Conservation (phyloP, 2,888 invertebrate genomes). For the Clunio marinus region DNA sequence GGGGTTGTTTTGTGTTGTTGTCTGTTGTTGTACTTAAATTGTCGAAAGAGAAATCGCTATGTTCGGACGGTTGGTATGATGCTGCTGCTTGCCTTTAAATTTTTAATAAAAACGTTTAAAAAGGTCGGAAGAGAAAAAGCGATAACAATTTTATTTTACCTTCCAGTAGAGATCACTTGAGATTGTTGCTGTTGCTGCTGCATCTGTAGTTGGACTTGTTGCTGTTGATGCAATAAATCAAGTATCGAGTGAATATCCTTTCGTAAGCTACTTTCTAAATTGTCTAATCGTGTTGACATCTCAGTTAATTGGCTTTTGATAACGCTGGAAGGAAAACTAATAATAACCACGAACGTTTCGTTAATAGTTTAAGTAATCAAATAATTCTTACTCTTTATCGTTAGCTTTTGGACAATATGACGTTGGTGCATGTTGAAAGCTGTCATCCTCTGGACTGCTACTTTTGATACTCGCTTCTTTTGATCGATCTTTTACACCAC, state of each 20-base stretch:
- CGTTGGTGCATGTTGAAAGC: conserved; percentile 34
- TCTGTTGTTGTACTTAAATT: conserved; percentile 41
- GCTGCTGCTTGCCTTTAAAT: too few species aligned
- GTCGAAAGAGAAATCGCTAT: conserved; percentile 46
- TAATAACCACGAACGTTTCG: not conserved
- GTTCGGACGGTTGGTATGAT: conserved; percentile 46
- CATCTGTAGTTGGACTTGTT: conserved; percentile 44
- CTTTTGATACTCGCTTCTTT: conserved; percentile 19
- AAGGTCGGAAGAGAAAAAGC: not conserved
- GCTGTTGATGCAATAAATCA: conserved; percentile 45
- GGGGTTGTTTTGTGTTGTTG: conserved; percentile 41
- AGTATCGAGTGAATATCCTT: conserved; percentile 45
- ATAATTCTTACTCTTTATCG: conserved; percentile 29
- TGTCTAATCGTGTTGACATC: conserved; percentile 44
- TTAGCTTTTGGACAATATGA: conserved; percentile 10
- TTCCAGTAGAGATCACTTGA: conserved; percentile 37
- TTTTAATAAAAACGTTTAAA: too few species aligned
- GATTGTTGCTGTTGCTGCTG: conserved; percentile 43
- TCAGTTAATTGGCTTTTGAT: conserved; percentile 44
- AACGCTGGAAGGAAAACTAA: conserved; percentile 42
- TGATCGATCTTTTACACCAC: conserved; percentile 6
- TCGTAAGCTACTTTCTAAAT: conserved; percentile 44
- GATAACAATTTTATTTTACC: not conserved
- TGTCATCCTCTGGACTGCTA: conserved; percentile 34
- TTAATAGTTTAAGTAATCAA: not conserved